A percentile compares a stretch with the other conserved stretches of the same genome.
Evolutionary conservation across 2,113 vertebrate species (phyloP).

Genomic region (Colaptes auratus): DNA sequence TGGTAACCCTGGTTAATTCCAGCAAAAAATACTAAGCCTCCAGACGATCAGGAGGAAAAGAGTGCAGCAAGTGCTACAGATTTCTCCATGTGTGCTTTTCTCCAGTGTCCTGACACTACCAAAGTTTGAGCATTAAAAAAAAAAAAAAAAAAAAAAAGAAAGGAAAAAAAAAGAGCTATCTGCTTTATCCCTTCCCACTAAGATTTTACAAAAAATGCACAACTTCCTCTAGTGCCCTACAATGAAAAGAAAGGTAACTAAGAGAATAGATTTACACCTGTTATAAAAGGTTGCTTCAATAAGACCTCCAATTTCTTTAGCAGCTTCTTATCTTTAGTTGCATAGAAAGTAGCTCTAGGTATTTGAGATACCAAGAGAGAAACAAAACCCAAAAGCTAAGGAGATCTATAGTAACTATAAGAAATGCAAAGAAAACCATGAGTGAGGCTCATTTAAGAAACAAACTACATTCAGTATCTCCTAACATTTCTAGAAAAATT

Average conservation of each 20-base stretch:
- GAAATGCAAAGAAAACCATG: neutral
- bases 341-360: neutral
- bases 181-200: neutral
- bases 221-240: neutral
- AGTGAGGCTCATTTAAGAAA: neutral
- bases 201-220: neutral
- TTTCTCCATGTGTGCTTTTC: neutral
- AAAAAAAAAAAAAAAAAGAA: no score
- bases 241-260: neutral
- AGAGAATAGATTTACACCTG: neutral
- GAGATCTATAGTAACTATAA: neutral
- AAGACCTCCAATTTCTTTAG: neutral
- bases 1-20: neutral
- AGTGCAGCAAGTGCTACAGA: neutral
- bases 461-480: neutral
- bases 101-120: neutral
- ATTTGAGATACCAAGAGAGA: neutral
- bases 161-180: neutral
- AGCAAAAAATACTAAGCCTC: neutral
- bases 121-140: neutral
- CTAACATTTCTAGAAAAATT: neutral
- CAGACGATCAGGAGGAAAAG: neutral
- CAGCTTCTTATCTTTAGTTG: neutral
- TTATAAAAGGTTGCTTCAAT: neutral
- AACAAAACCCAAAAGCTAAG: rapidly evolving